phyloP scores from a whole-genome alignment of 35 echinoderm and acorn worm genomes.

The Apostichopus californicus region DNA sequence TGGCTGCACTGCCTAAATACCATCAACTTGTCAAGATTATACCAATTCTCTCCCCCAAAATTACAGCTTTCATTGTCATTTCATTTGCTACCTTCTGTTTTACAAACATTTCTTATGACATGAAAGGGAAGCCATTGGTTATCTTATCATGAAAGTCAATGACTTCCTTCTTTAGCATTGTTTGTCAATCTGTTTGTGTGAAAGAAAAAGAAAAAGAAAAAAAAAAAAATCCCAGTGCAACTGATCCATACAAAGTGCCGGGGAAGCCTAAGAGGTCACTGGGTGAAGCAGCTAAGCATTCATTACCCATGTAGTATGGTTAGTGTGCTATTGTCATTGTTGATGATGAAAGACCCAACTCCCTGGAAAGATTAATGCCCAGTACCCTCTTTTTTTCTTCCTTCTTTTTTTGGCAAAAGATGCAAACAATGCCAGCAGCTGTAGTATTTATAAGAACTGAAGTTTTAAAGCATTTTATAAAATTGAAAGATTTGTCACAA shows the following conservation, averaged over 20 bases:
- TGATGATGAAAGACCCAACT: background rate
- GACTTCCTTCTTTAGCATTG: conserved; percentile 20
- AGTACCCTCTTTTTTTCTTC: background rate
- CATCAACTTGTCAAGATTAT: too few relatives aligned
- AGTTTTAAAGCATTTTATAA: background rate
- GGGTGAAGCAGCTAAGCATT: conserved; percentile 6
- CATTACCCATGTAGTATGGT: conserved; percentile 2
- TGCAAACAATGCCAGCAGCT: conserved; percentile 31
- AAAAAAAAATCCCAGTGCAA: background rate
- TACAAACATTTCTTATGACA: background rate
- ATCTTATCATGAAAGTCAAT: background rate
- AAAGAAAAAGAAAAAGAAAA: background rate
- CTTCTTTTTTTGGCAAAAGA: background rate
- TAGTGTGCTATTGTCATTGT: background rate
- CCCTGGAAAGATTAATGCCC: background rate
- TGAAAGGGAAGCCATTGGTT: background rate
- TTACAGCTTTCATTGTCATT: too few relatives aligned
- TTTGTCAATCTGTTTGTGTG: background rate
- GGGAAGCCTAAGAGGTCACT: conserved; percentile 23
- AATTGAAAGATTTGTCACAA: background rate
- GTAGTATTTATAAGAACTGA: conserved; percentile 20
- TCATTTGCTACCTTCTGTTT: background rate
- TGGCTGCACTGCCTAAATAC: too few relatives aligned
- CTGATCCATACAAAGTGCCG: background rate
- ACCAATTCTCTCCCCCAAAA: too few relatives aligned